A percentile compares a stretch with the other conserved stretches of the same genome.
These are phyloP conservation scores for Polymixis flavicincta DNA, from an alignment of 2,888 invertebrate genomes.

Conservation along the genomic window DNA sequence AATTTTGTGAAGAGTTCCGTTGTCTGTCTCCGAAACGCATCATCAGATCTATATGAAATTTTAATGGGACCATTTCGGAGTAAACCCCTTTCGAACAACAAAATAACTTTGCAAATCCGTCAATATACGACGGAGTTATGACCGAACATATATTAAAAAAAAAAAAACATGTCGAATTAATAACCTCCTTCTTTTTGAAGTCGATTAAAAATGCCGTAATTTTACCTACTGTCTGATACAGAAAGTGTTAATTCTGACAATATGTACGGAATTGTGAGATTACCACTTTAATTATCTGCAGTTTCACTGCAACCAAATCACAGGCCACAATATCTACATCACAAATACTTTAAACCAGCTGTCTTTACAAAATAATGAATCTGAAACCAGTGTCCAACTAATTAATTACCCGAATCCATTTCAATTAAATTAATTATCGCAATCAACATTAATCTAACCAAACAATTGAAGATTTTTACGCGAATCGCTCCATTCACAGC, in stretches of 20 bases:
- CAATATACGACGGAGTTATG: too few relatives aligned
- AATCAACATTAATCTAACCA: conserved; percentile 50
- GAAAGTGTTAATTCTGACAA: background rate
- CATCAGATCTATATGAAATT: too few relatives aligned
- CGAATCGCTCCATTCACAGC: conserved; percentile 33
- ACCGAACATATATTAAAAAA: too few relatives aligned
- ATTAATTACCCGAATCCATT: conserved; percentile 43
- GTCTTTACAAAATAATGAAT: conserved; percentile 5
- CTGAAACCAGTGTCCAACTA: conserved; percentile 9
- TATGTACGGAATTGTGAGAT: background rate
- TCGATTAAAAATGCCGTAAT: background rate
- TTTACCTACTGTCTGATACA: background rate
- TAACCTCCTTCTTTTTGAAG: too few relatives aligned
- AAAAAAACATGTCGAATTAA: too few relatives aligned
- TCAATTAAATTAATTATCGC: conserved; percentile 52
- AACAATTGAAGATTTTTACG: conserved; percentile 51
- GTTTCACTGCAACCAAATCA: background rate
- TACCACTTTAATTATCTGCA: background rate
- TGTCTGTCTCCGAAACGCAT: too few relatives aligned
- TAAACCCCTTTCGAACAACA: too few relatives aligned
- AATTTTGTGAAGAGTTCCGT: too few relatives aligned
- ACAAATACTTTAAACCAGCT: background rate
- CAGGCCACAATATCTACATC: background rate
- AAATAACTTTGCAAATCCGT: too few relatives aligned
- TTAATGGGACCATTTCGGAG: too few relatives aligned